Evolutionary conservation across 2,797 vertebrate species (phyloP).

Genomic region (Scarus forsteni): DNA sequence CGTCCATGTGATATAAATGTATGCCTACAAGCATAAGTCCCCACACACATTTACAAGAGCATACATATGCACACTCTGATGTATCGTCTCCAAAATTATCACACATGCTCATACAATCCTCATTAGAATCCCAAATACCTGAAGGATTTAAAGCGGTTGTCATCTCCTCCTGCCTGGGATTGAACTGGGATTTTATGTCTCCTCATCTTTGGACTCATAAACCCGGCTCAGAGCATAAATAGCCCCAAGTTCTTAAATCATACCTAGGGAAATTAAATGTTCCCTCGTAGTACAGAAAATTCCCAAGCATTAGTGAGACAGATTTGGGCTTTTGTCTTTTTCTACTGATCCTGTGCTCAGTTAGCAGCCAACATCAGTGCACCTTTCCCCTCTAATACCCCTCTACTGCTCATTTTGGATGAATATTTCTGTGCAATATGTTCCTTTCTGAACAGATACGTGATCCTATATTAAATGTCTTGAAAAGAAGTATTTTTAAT

Average conservation of each 20-base stretch:
- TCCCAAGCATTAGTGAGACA: conserved; percentile 55
- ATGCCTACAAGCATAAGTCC: conserved; percentile 14
- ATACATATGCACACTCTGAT: background rate
- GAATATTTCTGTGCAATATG: conserved; percentile 7
- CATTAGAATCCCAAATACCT: conserved; percentile 51
- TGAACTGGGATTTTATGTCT: conserved; percentile 66
- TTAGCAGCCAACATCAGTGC: conserved; percentile 33
- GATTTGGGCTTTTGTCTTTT: conserved; percentile 61
- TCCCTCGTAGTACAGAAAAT: conserved; percentile 45
- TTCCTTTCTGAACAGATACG: background rate
- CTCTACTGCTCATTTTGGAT: conserved; percentile 14
- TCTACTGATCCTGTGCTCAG: conserved; percentile 41
- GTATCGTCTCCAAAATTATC: conserved; percentile 13
- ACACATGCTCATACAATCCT: conserved; percentile 31
- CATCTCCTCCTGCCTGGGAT: conserved; percentile 55
- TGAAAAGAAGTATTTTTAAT: background rate
- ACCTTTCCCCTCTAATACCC: conserved; percentile 47
- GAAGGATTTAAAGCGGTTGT: conserved; percentile 54
- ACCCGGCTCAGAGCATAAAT: conserved; percentile 69
- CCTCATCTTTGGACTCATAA: conserved; percentile 70
- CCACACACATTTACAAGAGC: background rate
- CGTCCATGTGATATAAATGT: conserved; percentile 15
- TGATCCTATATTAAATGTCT: background rate
- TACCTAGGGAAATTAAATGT: conserved; percentile 69
- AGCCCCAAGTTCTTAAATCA: conserved; percentile 65